These are phyloP conservation scores for Montipora efflorescens DNA, from an alignment of 64 coral and sea anemone genomes.

Conservation along the genomic window DNA sequence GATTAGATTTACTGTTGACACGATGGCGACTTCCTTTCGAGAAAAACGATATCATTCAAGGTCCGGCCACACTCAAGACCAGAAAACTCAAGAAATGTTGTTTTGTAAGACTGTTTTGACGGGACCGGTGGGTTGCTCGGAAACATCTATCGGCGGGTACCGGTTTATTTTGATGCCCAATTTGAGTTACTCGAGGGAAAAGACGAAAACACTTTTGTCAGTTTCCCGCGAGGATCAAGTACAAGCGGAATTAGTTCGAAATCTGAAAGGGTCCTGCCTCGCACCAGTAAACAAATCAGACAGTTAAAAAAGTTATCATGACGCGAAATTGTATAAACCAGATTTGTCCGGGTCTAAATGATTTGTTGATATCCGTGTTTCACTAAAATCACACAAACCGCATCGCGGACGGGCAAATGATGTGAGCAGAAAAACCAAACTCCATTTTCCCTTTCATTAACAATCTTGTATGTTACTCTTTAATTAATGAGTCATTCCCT, in stretches of 20 bases:
- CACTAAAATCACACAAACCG: no score
- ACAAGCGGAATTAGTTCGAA: not conserved
- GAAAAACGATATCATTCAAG: not conserved
- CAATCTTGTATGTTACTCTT: no score
- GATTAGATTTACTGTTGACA: not conserved
- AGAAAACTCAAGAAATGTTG: not conserved
- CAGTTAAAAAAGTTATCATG: not conserved
- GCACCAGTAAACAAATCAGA: conserved; percentile 4
- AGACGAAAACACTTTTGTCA: not conserved
- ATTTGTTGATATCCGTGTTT: not conserved
- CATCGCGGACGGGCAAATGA: no score
- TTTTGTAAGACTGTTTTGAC: conserved; percentile 12
- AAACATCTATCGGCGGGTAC: conserved; percentile 10
- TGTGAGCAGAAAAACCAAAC: no score
- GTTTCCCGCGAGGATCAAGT: conserved; percentile 42
- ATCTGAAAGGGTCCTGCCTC: not conserved
- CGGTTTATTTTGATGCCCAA: conserved; percentile 42
- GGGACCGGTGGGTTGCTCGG: not conserved
- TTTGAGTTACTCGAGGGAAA: not conserved
- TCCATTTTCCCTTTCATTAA: no score
- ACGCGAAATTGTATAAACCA: not conserved
- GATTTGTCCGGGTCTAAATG: no score
- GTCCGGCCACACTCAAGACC: not conserved
- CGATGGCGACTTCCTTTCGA: not conserved
- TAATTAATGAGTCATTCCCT: not conserved